Evolutionary conservation across 2,113 vertebrate genomes (phyloP).

Genomic region (Sinocyclocheilus rhinocerous): DNA sequence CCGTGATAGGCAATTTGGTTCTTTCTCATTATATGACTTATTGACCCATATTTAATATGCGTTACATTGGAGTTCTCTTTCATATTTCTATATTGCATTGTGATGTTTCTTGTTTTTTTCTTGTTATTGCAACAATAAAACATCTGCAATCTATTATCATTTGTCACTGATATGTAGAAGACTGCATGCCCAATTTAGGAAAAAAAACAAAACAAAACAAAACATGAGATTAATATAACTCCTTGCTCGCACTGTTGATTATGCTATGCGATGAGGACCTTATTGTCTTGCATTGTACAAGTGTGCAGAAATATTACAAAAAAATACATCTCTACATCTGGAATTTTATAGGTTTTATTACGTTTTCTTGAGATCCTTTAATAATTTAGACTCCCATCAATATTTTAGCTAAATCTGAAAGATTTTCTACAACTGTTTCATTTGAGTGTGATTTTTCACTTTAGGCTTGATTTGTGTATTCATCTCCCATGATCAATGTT

Average conservation of each 20-base stretch:
- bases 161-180: neutral
- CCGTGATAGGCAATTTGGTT: too few relatives aligned
- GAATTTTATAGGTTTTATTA: too few relatives aligned
- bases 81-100: neutral
- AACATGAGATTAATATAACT: neutral
- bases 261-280: neutral
- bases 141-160: neutral
- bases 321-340: too few relatives aligned
- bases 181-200: neutral
- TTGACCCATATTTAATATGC: slow-evolving; percentile 51
- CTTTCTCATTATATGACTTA: too few relatives aligned
- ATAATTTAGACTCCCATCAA: too few relatives aligned
- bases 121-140: slow-evolving; percentile 34
- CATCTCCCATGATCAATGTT: neutral
- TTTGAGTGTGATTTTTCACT: neutral
- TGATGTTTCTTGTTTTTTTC: neutral
- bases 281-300: too few relatives aligned
- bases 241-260: neutral
- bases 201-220: neutral
- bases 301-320: too few relatives aligned
- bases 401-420: neutral
- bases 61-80: neutral
- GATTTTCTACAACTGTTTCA: neutral
- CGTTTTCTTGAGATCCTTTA: too few relatives aligned
- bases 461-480: neutral